Base-by-base conservation (phyloP, 2,113 vertebrate species). In the Eclectus roratus region DNA sequence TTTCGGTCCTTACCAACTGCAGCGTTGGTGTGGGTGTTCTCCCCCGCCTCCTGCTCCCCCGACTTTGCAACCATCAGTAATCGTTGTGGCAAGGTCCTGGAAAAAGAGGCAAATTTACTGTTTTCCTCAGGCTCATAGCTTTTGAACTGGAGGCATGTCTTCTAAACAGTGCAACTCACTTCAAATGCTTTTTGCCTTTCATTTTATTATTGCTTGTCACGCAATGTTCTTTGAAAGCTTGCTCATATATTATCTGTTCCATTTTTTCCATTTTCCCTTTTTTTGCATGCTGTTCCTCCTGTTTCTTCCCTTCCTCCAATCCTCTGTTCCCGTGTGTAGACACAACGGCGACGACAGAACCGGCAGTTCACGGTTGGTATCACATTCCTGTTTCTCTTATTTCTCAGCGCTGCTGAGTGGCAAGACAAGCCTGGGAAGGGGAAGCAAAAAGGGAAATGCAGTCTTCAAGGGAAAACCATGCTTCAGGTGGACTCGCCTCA, bases 201-300 rank as follows among this genome's bases (percentile, higher is more conserved):
- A 98, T 98, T 98, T 97, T 97, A 98, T 98, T 97, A 98, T 98
- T 98, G 98, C 98, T 98, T 98, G 98, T 98, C 98, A 98, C 97
- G 98, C 98, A 82, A 97, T 98, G 98, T 98, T 98, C 98, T 98
- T 97, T 97, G 98, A 98, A 98, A 98, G 98, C 98, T 98, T 98
- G 98, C 98, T 98, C 98, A 98, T 98, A 97, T 98, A 98, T 98
- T 98, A 98, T 98, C 98, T 98, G 98, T 98, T 98, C 98, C 98
- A 98, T 98, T 98, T 98, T 98, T 98, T 98, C 97, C 98, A 98
- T 98, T 98, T 98, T 98, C 98, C 98, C 98, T 98, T 98, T 98
- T 98, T 98, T 98, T 98, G 98, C 98, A 98, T 98, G 98, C 98
- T 55, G 98, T 98, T 98, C 98, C 98, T 98, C 98, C 98, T 98